Evolutionary conservation across 2,113 vertebrate genomes (phyloP).

Genomic region (Oenanthe oenanthe): DNA sequence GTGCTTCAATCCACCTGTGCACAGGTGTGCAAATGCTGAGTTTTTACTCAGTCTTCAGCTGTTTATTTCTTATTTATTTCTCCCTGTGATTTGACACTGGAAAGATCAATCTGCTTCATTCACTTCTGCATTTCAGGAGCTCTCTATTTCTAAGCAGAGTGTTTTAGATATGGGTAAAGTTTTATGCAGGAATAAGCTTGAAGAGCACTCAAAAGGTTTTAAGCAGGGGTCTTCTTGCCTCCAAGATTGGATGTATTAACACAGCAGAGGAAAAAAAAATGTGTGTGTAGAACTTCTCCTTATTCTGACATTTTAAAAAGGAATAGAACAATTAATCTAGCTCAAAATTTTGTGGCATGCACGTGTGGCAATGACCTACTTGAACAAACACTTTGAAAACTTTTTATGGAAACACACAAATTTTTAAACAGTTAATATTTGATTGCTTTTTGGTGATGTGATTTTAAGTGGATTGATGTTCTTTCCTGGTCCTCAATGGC

Average conservation of each 20-base stretch:
- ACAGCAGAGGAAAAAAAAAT: not conserved
- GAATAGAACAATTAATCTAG: not conserved
- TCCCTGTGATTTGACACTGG: not conserved
- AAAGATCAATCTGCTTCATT: not conserved
- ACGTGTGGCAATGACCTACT: not conserved
- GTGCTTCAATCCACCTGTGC: not conserved
- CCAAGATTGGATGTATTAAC: not conserved
- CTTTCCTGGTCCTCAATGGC: not conserved
- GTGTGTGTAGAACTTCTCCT: not conserved
- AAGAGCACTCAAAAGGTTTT: not conserved
- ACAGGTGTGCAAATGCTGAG: not conserved
- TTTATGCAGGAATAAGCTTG: not conserved
- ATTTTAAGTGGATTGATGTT: not conserved
- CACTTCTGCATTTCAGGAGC: not conserved
- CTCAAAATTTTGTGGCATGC: not conserved
- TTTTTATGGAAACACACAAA: not conserved
- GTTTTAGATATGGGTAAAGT: not conserved
- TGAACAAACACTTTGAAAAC: not conserved
- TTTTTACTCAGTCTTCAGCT: not conserved
- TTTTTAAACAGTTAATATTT: not conserved
- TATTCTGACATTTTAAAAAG: not conserved
- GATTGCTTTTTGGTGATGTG: not conserved
- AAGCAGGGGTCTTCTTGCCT: not conserved
- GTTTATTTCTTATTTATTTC: not conserved
- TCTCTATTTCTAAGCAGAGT: not conserved